A percentile compares a stretch with the other conserved stretches of the same genome.
phyloP scores from a whole-genome alignment of 2,888 invertebrate species.

The Chirona hameri region DNA sequence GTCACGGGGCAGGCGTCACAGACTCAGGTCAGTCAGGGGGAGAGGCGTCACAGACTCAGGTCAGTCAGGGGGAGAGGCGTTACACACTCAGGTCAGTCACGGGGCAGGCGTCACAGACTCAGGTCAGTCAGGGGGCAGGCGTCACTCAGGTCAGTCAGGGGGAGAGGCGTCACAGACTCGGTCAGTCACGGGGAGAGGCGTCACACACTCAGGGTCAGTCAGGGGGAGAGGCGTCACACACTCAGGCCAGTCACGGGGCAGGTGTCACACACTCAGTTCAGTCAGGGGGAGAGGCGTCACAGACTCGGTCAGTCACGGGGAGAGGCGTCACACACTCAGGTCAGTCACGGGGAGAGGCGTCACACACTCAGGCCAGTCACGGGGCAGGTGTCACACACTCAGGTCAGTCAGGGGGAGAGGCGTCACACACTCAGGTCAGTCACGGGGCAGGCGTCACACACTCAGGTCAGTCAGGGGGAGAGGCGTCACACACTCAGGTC shows the following conservation, averaged over 20 bases:
- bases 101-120: slow-evolving; percentile 5
- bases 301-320: too few relatives aligned
- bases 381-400: too few relatives aligned
- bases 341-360: not conserved
- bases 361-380: not conserved
- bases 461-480: not conserved
- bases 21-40: not conserved
- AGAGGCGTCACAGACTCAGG: not conserved
- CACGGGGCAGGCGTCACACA: not conserved
- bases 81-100: too few relatives aligned
- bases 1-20: not conserved
- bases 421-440: slow-evolving; percentile 3
- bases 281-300: too few relatives aligned
- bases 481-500: too few relatives aligned
- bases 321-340: not conserved
- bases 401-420: not conserved
- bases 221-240: not conserved
- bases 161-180: too few relatives aligned
- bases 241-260: not conserved
- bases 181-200: not conserved
- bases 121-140: not conserved
- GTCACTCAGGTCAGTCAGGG: not conserved
- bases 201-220: slow-evolving; percentile 7
- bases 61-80: too few relatives aligned
- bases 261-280: too few relatives aligned